Percentiles rank a stretch among this genome's conserved stretches.
These are phyloP conservation scores for Dasypolia templi DNA, from an alignment of 2,888 invertebrate species.

Conservation along the genomic window DNA sequence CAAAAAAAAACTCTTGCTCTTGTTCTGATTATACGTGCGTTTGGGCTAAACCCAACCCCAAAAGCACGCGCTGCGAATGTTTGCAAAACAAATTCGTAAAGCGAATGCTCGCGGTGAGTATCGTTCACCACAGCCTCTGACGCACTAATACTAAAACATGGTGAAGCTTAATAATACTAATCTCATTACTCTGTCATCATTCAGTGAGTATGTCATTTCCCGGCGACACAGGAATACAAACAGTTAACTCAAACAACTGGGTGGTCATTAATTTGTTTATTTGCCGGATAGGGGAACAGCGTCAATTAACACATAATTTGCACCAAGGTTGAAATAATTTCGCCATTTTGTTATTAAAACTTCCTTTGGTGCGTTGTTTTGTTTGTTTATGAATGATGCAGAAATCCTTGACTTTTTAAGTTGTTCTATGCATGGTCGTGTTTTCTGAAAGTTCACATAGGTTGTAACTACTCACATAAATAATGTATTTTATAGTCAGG, in stretches of 20 bases:
- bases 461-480: neutral
- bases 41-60: too few relatives aligned
- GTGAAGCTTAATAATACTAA: slow-evolving; percentile 30
- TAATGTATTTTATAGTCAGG: neutral
- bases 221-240: slow-evolving; percentile 40
- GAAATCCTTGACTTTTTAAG: neutral
- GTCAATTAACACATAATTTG: slow-evolving; percentile 51
- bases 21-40: too few relatives aligned
- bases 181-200: slow-evolving; percentile 25
- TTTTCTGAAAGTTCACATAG: neutral
- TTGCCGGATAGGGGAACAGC: slow-evolving; percentile 42
- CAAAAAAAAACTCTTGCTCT: too few relatives aligned
- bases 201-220: slow-evolving; percentile 51
- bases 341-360: slow-evolving; percentile 35
- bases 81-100: too few relatives aligned
- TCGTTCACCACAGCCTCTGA: too few relatives aligned
- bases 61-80: too few relatives aligned
- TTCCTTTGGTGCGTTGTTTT: neutral
- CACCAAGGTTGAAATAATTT: slow-evolving; percentile 53
- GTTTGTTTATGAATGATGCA: neutral
- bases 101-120: too few relatives aligned
- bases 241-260: slow-evolving; percentile 48
- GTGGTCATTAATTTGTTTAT: slow-evolving; percentile 60
- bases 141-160: neutral
- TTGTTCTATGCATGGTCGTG: neutral